phyloP scores from a whole-genome alignment of 1,140 invertebrate genomes.

The Magallana angulata region DNA sequence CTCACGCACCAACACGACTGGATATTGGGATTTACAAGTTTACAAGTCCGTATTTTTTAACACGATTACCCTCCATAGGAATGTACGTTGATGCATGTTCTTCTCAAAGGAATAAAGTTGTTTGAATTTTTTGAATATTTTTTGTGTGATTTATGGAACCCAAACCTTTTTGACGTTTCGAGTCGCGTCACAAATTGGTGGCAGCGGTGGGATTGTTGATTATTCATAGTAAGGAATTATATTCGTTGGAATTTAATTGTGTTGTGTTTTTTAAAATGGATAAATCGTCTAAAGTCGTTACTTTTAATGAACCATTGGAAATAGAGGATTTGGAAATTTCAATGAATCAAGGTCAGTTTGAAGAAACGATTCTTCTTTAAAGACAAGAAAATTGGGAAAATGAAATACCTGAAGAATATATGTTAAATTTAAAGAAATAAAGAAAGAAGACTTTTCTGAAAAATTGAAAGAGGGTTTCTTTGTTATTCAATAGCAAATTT shows the following conservation, averaged over 20 bases:
- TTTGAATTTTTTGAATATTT: too few species aligned
- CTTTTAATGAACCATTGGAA: not conserved
- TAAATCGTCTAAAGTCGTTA: not conserved
- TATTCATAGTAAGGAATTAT: not conserved
- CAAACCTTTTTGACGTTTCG: conserved; percentile 8
- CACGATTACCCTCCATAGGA: too few species aligned
- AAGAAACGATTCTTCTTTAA: not conserved
- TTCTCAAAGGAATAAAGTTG: too few species aligned
- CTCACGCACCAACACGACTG: too few species aligned
- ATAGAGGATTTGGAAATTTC: not conserved
- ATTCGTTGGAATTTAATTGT: too few species aligned
- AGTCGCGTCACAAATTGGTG: not conserved
- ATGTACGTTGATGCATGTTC: too few species aligned
- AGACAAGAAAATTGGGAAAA: not conserved
- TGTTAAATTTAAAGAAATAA: not conserved
- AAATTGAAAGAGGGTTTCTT: not conserved
- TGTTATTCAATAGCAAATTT: not conserved
- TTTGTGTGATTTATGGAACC: not conserved
- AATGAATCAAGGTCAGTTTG: not conserved
- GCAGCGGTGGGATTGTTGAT: not conserved
- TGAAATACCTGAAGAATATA: not conserved
- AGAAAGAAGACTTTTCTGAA: not conserved
- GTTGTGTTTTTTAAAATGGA: too few species aligned
- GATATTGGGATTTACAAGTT: too few species aligned
- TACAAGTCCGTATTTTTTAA: too few species aligned